phyloP scores from a whole-genome alignment of 2,113 vertebrate genomes.

The Tiliqua scincoides region DNA sequence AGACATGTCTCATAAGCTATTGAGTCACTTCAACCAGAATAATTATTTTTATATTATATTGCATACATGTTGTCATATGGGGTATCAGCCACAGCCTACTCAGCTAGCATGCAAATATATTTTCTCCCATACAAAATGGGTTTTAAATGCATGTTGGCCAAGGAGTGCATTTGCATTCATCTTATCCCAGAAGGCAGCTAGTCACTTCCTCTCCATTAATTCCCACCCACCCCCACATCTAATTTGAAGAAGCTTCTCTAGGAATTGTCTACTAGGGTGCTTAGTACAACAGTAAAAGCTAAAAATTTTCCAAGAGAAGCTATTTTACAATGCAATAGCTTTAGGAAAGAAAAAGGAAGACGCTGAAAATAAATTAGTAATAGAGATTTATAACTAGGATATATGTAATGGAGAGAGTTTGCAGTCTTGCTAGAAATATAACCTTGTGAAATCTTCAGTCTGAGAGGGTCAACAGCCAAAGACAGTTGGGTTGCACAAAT shows the following conservation, averaged over 20 bases:
- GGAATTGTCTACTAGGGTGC: slow-evolving; percentile 23
- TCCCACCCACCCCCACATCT: neutral
- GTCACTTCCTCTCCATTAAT: slow-evolving; percentile 30
- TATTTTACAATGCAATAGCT: slow-evolving; percentile 28
- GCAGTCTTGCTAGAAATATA: neutral
- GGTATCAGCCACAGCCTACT: slow-evolving; percentile 34
- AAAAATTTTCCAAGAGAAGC: slow-evolving; percentile 13
- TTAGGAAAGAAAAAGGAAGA: slow-evolving; percentile 13
- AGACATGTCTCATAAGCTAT: neutral
- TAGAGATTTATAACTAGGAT: slow-evolving; percentile 28
- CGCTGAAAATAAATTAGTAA: neutral
- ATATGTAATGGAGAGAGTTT: slow-evolving; percentile 11
- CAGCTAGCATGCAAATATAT: slow-evolving; percentile 35
- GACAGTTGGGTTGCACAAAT: neutral
- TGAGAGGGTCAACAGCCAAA: neutral
- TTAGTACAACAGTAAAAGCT: neutral
- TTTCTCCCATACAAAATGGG: neutral
- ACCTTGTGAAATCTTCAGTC: slow-evolving; percentile 12
- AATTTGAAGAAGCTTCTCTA: slow-evolving; percentile 38
- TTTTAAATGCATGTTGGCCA: neutral
- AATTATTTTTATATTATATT: slow-evolving; percentile 14
- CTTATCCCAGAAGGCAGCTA: slow-evolving; percentile 32
- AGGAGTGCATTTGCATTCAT: neutral
- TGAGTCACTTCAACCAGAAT: neutral
- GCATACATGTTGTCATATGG: slow-evolving; percentile 1